phyloP scores from a whole-genome alignment of 2,797 vertebrate species.

The Danio kyathit region DNA sequence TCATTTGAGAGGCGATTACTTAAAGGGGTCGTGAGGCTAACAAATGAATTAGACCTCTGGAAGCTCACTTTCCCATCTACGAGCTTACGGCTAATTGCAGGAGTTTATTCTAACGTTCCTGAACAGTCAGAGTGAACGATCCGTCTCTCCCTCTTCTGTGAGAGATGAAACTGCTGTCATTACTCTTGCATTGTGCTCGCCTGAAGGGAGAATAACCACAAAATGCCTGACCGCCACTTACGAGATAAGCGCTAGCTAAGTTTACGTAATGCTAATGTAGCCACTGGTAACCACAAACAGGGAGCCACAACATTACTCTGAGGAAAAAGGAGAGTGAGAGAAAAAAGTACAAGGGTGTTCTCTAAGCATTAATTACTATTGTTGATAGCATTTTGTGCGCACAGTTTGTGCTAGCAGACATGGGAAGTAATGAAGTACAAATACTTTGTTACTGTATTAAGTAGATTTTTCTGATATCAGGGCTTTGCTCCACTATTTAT shows the following conservation, averaged over 20 bases:
- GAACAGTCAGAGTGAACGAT: constrained; percentile 1
- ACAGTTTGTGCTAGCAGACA: not conserved
- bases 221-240: constrained; percentile 46
- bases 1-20: constrained; percentile 75
- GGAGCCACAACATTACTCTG: not conserved
- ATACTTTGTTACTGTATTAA: no score
- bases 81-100: constrained; percentile 46
- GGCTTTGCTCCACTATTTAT: no score
- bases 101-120: constrained; percentile 34
- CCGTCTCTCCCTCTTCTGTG: not conserved
- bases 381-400: not conserved
- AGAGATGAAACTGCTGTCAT: constrained; percentile 54
- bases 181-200: constrained; percentile 47
- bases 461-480: no score
- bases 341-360: not conserved
- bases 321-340: not conserved
- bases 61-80: constrained; percentile 71
- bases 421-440: no score
- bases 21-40: constrained; percentile 74
- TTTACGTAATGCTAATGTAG: constrained; percentile 44
- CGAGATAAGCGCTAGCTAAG: constrained; percentile 29
- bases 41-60: constrained; percentile 73
- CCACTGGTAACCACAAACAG: constrained; percentile 3
- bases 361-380: not conserved
- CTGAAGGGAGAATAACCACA: constrained; percentile 49